phyloP scores from a whole-genome alignment of 2,888 invertebrate genomes.

The Pyrocoelia pectoralis region DNA sequence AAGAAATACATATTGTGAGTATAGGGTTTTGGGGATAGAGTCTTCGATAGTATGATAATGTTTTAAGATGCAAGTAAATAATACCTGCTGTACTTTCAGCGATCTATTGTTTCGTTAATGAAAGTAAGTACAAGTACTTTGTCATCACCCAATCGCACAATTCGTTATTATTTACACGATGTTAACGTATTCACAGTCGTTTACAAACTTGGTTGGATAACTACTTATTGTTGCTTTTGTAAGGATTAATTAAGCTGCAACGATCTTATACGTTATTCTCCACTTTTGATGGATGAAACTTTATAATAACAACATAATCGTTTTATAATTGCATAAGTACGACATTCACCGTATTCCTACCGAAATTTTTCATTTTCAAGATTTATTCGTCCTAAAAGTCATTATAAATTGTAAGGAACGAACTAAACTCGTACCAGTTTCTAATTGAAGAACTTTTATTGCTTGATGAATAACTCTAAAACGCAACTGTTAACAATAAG shows the following conservation, averaged over 20 bases:
- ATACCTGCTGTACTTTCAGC: constrained; percentile 28
- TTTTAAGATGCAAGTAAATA: no score
- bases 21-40: no score
- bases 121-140: constrained; percentile 34
- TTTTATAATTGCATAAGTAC: neutral
- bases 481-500: constrained; percentile 18
- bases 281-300: neutral
- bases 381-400: constrained; percentile 16
- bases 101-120: constrained; percentile 28
- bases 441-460: constrained; percentile 17
- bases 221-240: constrained; percentile 31
- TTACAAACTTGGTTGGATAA: constrained; percentile 19
- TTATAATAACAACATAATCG: constrained; percentile 1
- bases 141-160: constrained; percentile 24
- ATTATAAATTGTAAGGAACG: constrained; percentile 18
- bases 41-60: no score
- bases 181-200: constrained; percentile 18
- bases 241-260: constrained; percentile 26
- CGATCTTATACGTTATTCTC: constrained; percentile 17
- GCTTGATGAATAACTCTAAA: constrained; percentile 12
- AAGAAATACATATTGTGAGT: no score
- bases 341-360: neutral
- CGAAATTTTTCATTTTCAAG: constrained; percentile 19
- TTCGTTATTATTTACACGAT: constrained; percentile 20
- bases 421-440: neutral